Conservation (phyloP, 2,113 vertebrate species). For the Archilochus colubris region DNA sequence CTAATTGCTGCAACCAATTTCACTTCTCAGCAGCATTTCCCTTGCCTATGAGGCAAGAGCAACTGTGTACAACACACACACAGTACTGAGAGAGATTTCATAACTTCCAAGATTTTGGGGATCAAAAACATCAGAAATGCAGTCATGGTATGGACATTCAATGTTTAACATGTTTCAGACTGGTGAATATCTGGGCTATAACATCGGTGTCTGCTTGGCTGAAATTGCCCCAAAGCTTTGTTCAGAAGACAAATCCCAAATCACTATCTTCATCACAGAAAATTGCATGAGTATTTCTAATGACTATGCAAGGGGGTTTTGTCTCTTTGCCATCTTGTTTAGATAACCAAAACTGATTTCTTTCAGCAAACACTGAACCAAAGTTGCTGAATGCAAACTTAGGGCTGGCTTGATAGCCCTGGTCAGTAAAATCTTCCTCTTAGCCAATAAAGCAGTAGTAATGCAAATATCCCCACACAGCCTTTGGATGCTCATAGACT, state of each 20-base stretch:
- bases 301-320: neutral
- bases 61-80: neutral
- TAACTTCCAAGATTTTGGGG: neutral
- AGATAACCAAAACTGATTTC: neutral
- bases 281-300: neutral
- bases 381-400: neutral
- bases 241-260: neutral
- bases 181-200: neutral
- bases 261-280: neutral
- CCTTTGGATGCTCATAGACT: neutral
- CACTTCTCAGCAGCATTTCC: neutral
- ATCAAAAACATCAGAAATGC: neutral
- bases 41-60: neutral
- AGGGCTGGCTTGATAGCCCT: neutral
- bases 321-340: neutral
- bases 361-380: neutral
- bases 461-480: neutral
- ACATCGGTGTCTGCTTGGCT: neutral
- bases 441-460: neutral
- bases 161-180: neutral
- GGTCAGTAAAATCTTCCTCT: neutral
- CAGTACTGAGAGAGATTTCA: neutral
- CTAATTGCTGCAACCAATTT: neutral
- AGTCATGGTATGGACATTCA: neutral
- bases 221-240: neutral